These are phyloP conservation scores for Calliopum simillimum DNA, from an alignment of 2,888 invertebrate species.

Conservation along the genomic window DNA sequence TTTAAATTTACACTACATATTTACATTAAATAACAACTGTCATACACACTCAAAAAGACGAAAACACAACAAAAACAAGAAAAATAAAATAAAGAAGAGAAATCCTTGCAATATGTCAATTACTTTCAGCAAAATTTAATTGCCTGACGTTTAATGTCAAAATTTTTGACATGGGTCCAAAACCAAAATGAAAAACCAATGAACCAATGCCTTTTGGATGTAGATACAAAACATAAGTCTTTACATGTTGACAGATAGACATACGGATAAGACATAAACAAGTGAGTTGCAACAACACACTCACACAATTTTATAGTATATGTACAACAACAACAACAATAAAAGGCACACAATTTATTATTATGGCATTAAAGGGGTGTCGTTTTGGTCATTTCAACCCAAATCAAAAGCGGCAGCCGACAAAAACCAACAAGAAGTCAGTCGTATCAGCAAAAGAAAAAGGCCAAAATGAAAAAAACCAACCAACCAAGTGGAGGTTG, in stretches of 20 bases:
- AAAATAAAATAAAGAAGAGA: too few relatives aligned
- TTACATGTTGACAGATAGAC: slow-evolving; percentile 11
- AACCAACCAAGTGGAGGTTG: too few relatives aligned
- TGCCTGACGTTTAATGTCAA: slow-evolving; percentile 33
- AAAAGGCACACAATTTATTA: background rate
- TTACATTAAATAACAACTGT: too few relatives aligned
- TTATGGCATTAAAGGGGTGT: slow-evolving; percentile 13
- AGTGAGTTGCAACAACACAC: too few relatives aligned
- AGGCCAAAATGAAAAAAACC: too few relatives aligned
- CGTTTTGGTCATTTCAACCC: slow-evolving; percentile 23
- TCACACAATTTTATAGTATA: too few relatives aligned
- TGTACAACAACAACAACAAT: background rate
- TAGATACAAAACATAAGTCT: too few relatives aligned
- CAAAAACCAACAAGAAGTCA: too few relatives aligned
- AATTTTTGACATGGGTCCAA: slow-evolving; percentile 34
- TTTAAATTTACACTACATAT: too few relatives aligned
- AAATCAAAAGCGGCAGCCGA: slow-evolving; percentile 8
- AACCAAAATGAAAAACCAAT: background rate
- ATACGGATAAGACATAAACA: background rate
- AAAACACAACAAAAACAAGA: too few relatives aligned
- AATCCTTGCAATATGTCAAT: slow-evolving; percentile 28
- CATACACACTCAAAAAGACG: too few relatives aligned
- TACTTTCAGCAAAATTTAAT: slow-evolving; percentile 34
- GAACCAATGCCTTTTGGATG: too few relatives aligned
- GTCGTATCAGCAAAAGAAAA: slow-evolving; percentile 1